phyloP scores from a whole-genome alignment of 2,113 vertebrate species.

The Xiphophorus couchianus region DNA sequence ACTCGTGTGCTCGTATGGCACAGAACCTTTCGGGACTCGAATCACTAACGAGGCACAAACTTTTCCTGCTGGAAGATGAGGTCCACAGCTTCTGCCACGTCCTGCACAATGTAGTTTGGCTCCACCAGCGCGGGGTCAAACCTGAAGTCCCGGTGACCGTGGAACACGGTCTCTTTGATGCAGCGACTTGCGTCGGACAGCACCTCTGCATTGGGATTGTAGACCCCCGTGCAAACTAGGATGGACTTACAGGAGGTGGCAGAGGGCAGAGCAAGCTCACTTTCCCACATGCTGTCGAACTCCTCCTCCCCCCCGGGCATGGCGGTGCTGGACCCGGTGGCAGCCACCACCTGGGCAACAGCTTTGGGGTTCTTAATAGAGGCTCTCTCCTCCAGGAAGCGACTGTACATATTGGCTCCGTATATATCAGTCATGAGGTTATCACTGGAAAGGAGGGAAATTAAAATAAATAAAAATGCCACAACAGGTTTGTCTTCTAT shows the following conservation, averaged over 20 bases:
- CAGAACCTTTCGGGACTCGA: not conserved
- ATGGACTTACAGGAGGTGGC: slow-evolving; percentile 87
- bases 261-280: slow-evolving; percentile 77
- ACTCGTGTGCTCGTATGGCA: not conserved
- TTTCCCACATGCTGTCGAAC: slow-evolving; percentile 74
- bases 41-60: slow-evolving; percentile 73
- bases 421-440: slow-evolving; percentile 93
- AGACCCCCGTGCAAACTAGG: slow-evolving; percentile 90
- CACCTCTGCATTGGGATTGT: slow-evolving; percentile 77
- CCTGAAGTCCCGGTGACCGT: slow-evolving; percentile 89
- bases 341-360: slow-evolving; percentile 70
- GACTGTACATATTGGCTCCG: slow-evolving; percentile 92
- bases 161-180: slow-evolving; percentile 82
- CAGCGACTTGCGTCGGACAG: slow-evolving; percentile 66
- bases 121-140: slow-evolving; percentile 86
- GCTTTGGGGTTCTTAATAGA: slow-evolving; percentile 70
- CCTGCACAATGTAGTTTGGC: slow-evolving; percentile 82
- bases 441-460: slow-evolving; percentile 76
- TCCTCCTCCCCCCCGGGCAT: slow-evolving; percentile 75
- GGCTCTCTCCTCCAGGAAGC: slow-evolving; percentile 82
- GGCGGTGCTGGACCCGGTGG: slow-evolving; percentile 57
- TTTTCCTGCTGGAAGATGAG: slow-evolving; percentile 88
- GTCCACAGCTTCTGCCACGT: slow-evolving; percentile 87
- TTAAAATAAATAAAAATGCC: not conserved
- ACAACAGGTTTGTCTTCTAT: not conserved